These are phyloP conservation scores for Glaucomys volans DNA, from an alignment of 2,113 vertebrate genomes.

Conservation along the genomic window DNA sequence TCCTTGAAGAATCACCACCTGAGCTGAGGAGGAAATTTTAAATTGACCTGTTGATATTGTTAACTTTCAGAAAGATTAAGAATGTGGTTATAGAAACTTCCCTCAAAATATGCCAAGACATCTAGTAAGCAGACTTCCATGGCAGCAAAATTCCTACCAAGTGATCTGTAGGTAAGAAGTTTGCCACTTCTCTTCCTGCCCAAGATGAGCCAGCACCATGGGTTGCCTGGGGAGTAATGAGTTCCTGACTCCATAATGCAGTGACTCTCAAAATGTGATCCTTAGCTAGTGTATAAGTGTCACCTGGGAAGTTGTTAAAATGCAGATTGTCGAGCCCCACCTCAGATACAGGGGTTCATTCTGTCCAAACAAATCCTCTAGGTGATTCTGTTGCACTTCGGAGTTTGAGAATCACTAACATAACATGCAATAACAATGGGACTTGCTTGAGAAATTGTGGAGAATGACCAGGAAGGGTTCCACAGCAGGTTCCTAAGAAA, in stretches of 20 bases:
- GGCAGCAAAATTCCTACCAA: not conserved
- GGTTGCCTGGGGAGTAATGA: not conserved
- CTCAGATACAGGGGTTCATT: not conserved
- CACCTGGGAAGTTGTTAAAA: not conserved
- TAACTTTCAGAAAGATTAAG: not conserved
- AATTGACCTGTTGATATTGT: not conserved
- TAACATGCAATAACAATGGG: not conserved
- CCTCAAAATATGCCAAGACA: not conserved
- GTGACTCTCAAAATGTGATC: not conserved
- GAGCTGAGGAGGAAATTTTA: not conserved
- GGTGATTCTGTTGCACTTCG: not conserved
- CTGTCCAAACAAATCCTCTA: not conserved
- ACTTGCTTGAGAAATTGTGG: not conserved
- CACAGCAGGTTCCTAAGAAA: not conserved
- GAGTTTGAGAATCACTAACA: not conserved
- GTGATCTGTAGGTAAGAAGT: not conserved
- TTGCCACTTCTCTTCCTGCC: not conserved
- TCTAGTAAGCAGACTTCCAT: not conserved
- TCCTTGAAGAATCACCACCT: not conserved
- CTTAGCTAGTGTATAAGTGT: not conserved
- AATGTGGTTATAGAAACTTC: not conserved
- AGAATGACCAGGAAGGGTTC: not conserved
- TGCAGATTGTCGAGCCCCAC: not conserved
- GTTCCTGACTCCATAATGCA: not conserved
- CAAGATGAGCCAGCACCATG: not conserved